Base-by-base conservation (phyloP, 2,888 invertebrate genomes). In the Dioctria linearis region DNA sequence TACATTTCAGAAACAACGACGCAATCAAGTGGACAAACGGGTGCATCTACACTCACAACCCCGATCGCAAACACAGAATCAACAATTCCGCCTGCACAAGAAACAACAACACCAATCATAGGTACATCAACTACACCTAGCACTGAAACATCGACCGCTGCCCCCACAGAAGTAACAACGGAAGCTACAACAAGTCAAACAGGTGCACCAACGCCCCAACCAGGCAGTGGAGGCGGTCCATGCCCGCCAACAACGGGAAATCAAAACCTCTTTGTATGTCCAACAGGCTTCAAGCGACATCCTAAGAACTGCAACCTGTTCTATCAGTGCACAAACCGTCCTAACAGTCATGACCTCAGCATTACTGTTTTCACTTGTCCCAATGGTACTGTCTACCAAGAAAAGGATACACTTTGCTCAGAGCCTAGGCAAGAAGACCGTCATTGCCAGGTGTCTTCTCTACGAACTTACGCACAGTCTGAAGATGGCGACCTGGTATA, bases 271-370 rank as follows among this genome's bases (percentile, higher is more conserved):
- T 91, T 93, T 80, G 92, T 95, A 2, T 96, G 96, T 86, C 96
- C 96, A 6, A 94, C 95, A 5, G 95, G 95, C 54, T 96, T 96
- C 88, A 92, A 91, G 85, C 91, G 95, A 83, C 95, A 96, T 90
- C 95, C 96, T 0, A 94, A 94, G 86, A 93, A 94, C 86, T 96
- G 96, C 85, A 94, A 95, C 85, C 88, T 95, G 84, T 95, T 96
- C 89, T 96, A 96, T 86, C 96, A 96, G 87, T 96, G 96, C 85
- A 93, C 93, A 25, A 92, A 91, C 84, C 91, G 91, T 80, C 90
- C 91, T 5, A 91, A 92, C 43, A 92, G 89, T 66, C 92, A 93
- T 86, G 93, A 95, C 83, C 89, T 94, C n/a, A 95, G 94, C 86
- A 91, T 95, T 82, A 91, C 94, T 2, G 91, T 93, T 6, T 92